A percentile compares a stretch with the other conserved stretches of the same genome.
Evolutionary conservation across 2,113 vertebrate genomes (phyloP).

Genomic region (Onychostruthus taczanowskii): DNA sequence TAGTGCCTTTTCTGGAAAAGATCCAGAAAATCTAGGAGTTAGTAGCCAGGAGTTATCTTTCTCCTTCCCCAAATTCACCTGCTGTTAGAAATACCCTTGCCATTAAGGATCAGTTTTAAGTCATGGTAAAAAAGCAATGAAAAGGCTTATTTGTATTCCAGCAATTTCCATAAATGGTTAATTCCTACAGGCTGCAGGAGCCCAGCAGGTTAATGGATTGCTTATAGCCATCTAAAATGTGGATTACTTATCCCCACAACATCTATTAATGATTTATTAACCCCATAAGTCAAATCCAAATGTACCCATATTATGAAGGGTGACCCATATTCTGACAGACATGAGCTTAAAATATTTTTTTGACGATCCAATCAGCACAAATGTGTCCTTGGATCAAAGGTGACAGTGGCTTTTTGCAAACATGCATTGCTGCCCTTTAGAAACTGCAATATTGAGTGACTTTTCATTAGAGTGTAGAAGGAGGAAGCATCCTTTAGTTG

Average conservation of each 20-base stretch:
- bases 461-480: background rate
- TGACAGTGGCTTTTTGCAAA: background rate
- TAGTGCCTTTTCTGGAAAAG: background rate
- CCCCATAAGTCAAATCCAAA: background rate
- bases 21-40: background rate
- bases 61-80: background rate
- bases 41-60: background rate
- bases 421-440: background rate
- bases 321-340: background rate
- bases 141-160: background rate
- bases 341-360: constrained; percentile 4
- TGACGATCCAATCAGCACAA: background rate
- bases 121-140: background rate
- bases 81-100: background rate
- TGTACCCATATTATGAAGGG: background rate
- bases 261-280: constrained; percentile 35
- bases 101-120: background rate
- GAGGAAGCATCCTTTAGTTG: background rate
- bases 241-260: background rate
- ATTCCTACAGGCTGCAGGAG: background rate
- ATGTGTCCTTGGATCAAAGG: constrained; percentile 11
- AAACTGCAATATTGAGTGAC: background rate
- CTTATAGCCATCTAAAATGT: background rate
- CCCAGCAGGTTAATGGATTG: constrained; percentile 33
- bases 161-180: background rate